A percentile compares a stretch with the other conserved stretches of the same genome.
phyloP scores from a whole-genome alignment of 2,797 vertebrate species.

The Sparidentex hasta region DNA sequence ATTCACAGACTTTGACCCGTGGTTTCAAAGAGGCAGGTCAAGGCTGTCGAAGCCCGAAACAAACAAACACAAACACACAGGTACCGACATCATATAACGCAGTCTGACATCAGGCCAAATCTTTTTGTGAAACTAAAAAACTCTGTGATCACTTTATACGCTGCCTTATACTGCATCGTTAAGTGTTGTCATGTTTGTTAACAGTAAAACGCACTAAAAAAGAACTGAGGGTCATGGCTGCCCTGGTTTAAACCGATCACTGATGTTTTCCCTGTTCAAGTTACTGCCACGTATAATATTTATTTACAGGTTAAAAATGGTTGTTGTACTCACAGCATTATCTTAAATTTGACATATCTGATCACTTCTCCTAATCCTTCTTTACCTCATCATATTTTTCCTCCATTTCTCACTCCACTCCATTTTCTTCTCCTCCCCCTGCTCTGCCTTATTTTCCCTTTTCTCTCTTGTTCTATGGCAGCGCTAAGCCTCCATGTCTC shows the following conservation, averaged over 20 bases:
- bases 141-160: background rate
- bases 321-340: background rate
- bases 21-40: conserved; percentile 42
- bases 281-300: background rate
- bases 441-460: conserved; percentile 4
- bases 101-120: background rate
- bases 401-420: background rate
- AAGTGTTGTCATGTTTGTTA: background rate
- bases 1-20: conserved; percentile 37
- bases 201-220: background rate
- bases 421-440: conserved; percentile 4
- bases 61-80: background rate
- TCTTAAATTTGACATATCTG: background rate
- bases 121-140: background rate
- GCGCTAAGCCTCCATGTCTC: conserved; percentile 25
- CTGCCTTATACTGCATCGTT: background rate
- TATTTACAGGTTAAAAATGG: background rate
- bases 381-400: background rate
- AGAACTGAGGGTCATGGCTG: too few relatives aligned
- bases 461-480: conserved; percentile 26
- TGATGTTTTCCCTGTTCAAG: too few relatives aligned
- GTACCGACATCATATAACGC: background rate
- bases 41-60: conserved; percentile 19
- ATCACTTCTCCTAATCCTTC: background rate
- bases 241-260: too few relatives aligned